Base-by-base conservation (phyloP, 2,797 vertebrate genomes). In the Pseudochirops corinnae region DNA sequence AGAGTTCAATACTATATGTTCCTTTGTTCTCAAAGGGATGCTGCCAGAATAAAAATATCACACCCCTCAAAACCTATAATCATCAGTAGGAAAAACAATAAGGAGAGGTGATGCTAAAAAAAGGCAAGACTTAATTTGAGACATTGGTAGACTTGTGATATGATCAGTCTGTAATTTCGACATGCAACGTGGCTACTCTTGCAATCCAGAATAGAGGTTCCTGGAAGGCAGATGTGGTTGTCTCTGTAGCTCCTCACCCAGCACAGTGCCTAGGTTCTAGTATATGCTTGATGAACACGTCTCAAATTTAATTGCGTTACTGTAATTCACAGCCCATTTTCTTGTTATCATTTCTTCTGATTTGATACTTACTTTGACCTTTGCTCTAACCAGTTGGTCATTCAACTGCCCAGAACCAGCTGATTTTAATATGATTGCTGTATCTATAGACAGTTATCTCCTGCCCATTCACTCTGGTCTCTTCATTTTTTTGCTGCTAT, bases 11-110 rank as follows among this genome's bases (percentile, higher is more conserved):
- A 93, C 95, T 96, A 92, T 90, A 90, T 90, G 39, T 33, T 74
- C 12, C 55, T 97, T 97, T 97, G 96, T 93, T 97, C 98, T 92
- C 97, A 97, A 96, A 97, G 91, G 94, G 94, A 90, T 74, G 91
- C 0, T 94, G 90, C 29, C 94, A 94, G 96, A 94, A 96, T 93
- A 97, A 97, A 93, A 97, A 67, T 93, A 92, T 96, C 93, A 93
- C 91, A 91, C 60, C 56, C 50, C 0, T 11, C 90, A 18, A 50
- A 39, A 10, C 92, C 55, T 93, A 94, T 91, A 91, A 97, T 91
- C 95, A 97, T 96, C 92, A n/a, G 62, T 16, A n/a, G 62, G 62
- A n/a, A 74, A 39, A n/a, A 74, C 5, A 74, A 7, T 18, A 74
- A n/a, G 1, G 33, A 28, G 62, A 39, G 33, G 16, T 18, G 16